Evolutionary conservation across 2,888 invertebrate genomes (phyloP).

Genomic region (Listrodromus nycthemerus): DNA sequence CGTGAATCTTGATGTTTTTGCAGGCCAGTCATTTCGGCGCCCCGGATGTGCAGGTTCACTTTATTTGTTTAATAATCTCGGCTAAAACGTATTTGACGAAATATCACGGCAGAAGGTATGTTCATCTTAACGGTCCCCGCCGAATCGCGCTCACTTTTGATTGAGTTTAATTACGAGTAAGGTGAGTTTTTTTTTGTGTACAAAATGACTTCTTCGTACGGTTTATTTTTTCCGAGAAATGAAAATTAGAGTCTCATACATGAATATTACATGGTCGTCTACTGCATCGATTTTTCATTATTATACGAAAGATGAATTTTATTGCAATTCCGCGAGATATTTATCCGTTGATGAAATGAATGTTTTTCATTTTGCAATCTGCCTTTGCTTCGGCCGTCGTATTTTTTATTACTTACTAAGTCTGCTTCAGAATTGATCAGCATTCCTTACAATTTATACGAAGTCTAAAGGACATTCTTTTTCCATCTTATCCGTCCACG

Average conservation of each 20-base stretch:
- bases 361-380: background rate
- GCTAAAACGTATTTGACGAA: constrained; percentile 12
- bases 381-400: background rate
- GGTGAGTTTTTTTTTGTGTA: background rate
- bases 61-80: constrained; percentile 18
- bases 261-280: background rate
- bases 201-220: background rate
- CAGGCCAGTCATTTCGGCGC: background rate
- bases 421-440: background rate
- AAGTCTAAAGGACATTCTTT: no score
- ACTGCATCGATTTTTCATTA: no score
- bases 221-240: constrained; percentile 11
- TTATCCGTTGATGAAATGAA: no score
- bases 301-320: no score
- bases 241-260: background rate
- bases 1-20: background rate
- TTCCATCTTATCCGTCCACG: background rate
- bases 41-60: constrained; percentile 1
- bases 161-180: background rate
- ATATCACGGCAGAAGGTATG: constrained; percentile 15
- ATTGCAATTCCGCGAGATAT: no score
- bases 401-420: background rate
- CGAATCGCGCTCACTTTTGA: background rate
- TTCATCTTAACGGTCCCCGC: constrained; percentile 31
- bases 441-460: no score